phyloP scores from a whole-genome alignment of 2,888 invertebrate species.

The Deroplatys truncata region DNA sequence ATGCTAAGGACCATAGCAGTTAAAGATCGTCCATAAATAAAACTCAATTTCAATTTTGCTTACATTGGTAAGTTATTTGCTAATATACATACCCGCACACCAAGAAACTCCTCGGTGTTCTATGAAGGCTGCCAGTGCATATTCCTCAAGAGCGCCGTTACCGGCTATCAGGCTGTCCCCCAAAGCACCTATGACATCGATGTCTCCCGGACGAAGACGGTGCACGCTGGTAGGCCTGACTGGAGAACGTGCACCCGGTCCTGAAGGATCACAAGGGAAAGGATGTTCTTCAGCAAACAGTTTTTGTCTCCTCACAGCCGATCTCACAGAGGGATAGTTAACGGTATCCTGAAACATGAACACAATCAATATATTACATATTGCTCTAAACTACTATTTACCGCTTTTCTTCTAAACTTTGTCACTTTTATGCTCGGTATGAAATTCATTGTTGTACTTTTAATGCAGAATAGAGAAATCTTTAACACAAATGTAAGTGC shows the following conservation, averaged over 20 bases:
- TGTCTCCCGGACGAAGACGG: conserved; percentile 62
- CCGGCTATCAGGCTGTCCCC: conserved; percentile 71
- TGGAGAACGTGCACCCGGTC: conserved; percentile 39
- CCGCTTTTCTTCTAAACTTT: no score
- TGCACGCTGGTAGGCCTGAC: conserved; percentile 60
- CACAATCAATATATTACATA: not conserved
- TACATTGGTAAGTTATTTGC: no score
- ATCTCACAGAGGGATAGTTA: not conserved
- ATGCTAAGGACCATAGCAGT: no score
- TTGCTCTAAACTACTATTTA: no score
- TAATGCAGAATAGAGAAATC: no score
- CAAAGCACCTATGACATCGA: conserved; percentile 66
- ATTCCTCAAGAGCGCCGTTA: conserved; percentile 66
- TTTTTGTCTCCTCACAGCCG: conserved; percentile 34
- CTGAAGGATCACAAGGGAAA: conserved; percentile 41
- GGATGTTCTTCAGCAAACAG: conserved; percentile 35
- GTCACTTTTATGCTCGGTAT: no score
- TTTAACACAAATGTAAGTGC: no score
- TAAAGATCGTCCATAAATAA: no score
- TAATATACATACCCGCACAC: conserved; percentile 55
- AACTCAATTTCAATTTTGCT: no score
- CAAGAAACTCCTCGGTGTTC: conserved; percentile 72
- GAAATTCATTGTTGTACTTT: no score
- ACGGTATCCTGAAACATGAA: not conserved
- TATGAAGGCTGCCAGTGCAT: conserved; percentile 66